Conservation (phyloP, 2,888 invertebrate genomes). For the Stramonita haemastoma region DNA sequence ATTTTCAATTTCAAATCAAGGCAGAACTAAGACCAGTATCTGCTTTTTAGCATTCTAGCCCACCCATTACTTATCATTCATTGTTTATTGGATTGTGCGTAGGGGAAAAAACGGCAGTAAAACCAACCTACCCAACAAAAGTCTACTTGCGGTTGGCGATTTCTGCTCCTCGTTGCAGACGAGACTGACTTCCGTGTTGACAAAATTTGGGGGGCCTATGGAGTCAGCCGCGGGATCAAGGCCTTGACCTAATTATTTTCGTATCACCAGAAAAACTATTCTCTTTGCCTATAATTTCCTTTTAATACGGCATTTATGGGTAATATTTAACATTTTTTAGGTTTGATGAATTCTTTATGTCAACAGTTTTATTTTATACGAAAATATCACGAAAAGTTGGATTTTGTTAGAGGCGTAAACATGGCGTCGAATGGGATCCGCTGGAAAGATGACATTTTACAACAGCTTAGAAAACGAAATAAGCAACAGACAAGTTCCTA, state of each 20-base stretch:
- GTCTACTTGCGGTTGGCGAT: background rate
- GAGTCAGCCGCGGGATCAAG: background rate
- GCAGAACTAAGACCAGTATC: no score
- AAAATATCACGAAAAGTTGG: background rate
- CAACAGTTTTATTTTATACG: background rate
- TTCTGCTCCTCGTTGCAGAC: background rate
- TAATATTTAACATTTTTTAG: background rate
- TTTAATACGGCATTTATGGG: no score
- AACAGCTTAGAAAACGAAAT: slow-evolving; percentile 63
- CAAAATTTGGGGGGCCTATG: background rate
- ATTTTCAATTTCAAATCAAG: no score
- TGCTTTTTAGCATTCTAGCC: no score
- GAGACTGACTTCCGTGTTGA: slow-evolving; percentile 29
- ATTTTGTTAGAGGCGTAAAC: slow-evolving; percentile 43
- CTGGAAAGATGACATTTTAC: slow-evolving; percentile 63
- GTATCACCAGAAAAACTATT: background rate
- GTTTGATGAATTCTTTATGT: background rate
- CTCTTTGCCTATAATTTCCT: no score
- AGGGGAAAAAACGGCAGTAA: background rate
- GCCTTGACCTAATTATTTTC: slow-evolving; percentile 32
- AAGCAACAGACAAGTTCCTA: slow-evolving; percentile 62
- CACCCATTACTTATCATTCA: no score
- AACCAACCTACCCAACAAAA: background rate
- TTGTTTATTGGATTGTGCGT: no score
- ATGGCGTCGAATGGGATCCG: slow-evolving; percentile 53